These are phyloP conservation scores for Microplitis demolitor DNA, from an alignment of 1,140 invertebrate genomes.

Conservation along the genomic window DNA sequence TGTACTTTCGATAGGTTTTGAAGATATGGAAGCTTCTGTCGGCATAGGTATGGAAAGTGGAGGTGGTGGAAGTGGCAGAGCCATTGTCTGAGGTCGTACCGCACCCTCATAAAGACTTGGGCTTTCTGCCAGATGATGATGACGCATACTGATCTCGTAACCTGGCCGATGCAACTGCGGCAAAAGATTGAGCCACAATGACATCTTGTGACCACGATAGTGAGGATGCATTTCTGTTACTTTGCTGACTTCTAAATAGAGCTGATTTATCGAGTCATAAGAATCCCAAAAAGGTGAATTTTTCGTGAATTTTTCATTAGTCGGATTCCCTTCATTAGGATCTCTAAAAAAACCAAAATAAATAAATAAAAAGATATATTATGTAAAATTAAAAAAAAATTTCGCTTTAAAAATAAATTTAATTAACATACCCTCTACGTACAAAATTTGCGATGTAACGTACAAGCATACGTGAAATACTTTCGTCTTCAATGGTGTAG, in stretches of 20 bases:
- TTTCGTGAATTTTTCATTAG: conserved; percentile 24
- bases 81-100: conserved; percentile 72
- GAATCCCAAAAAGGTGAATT: conserved; percentile 81
- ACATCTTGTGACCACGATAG: conserved; percentile 88
- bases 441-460: conserved; percentile 85
- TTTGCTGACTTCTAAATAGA: conserved; percentile 81
- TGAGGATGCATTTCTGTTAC: conserved; percentile 76
- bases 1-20: conserved; percentile 42
- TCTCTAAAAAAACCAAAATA: conserved; percentile 64
- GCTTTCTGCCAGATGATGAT: conserved; percentile 76
- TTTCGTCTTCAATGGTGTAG: conserved; percentile 73
- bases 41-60: conserved; percentile 58
- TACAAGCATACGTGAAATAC: conserved; percentile 75
- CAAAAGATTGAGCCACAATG: conserved; percentile 89
- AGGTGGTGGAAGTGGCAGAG: conserved; percentile 63
- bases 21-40: conserved; percentile 56
- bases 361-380: not conserved
- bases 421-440: conserved; percentile 73
- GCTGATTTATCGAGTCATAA: conserved; percentile 87
- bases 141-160: conserved; percentile 77
- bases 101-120: conserved; percentile 73
- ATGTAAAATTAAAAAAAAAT: not conserved
- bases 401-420: not conserved
- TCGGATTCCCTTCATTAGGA: conserved; percentile 65
- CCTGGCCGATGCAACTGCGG: conserved; percentile 83